phyloP scores from a whole-genome alignment of 2,797 vertebrate genomes.

The Polyboroides typus region DNA sequence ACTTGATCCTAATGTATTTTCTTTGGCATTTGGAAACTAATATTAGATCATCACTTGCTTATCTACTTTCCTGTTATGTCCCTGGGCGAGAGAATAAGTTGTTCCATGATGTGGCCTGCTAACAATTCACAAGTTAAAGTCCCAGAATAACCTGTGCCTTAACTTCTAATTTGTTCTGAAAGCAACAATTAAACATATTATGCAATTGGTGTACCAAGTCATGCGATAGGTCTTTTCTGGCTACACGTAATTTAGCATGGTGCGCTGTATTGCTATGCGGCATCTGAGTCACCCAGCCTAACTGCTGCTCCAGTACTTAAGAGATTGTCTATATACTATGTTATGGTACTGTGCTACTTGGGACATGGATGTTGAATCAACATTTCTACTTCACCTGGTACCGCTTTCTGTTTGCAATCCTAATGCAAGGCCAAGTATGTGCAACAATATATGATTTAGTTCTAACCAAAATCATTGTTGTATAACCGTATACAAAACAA shows the following conservation, averaged over 20 bases:
- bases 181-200: background rate
- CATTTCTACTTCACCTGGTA: background rate
- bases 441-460: background rate
- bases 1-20: background rate
- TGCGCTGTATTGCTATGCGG: accelerated
- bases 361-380: background rate
- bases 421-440: background rate
- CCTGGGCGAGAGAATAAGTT: background rate
- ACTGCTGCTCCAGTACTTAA: background rate
- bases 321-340: accelerated
- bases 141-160: background rate
- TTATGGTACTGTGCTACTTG: background rate
- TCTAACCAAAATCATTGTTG: background rate
- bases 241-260: background rate
- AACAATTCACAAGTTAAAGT: background rate
- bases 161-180: background rate
- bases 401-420: background rate
- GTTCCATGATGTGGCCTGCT: background rate
- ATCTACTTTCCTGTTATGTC: background rate
- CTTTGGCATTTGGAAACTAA: background rate
- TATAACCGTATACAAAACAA: background rate
- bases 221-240: background rate
- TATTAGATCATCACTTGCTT: background rate
- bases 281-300: background rate
- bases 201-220: background rate